phyloP scores from a whole-genome alignment of 2,888 invertebrate genomes.

The Euplexia lucipara region DNA sequence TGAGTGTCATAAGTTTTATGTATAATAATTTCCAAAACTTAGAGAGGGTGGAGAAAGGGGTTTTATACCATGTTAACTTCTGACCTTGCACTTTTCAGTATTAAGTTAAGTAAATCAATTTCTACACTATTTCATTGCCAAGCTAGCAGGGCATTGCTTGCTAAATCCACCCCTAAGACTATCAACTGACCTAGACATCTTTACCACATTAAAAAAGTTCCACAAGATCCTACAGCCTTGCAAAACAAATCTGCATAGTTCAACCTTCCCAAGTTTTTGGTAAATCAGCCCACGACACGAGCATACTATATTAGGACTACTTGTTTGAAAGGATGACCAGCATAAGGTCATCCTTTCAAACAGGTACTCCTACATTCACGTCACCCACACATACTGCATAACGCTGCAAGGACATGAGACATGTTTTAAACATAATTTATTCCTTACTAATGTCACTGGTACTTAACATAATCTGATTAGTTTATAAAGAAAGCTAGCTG shows the following conservation, averaged over 20 bases:
- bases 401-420: conserved; percentile 63
- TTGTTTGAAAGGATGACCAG: too few species aligned
- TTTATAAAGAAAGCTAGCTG: not conserved
- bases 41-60: too few species aligned
- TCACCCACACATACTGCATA: conserved; percentile 66
- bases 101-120: too few species aligned
- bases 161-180: too few species aligned
- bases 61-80: too few species aligned
- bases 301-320: too few species aligned
- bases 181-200: too few species aligned
- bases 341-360: conserved; percentile 67
- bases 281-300: conserved; percentile 44
- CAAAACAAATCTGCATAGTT: conserved; percentile 15
- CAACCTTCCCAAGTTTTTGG: conserved; percentile 45
- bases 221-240: conserved; percentile 1
- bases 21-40: too few species aligned
- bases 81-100: too few species aligned
- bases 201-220: not conserved
- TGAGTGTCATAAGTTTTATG: too few species aligned
- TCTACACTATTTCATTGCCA: too few species aligned
- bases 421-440: conserved; percentile 29
- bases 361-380: conserved; percentile 66
- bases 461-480: conserved; percentile 21
- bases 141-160: too few species aligned
- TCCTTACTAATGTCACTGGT: conserved; percentile 31